phyloP scores from a whole-genome alignment of 2,888 invertebrate species.

The Xanthia icteritia region DNA sequence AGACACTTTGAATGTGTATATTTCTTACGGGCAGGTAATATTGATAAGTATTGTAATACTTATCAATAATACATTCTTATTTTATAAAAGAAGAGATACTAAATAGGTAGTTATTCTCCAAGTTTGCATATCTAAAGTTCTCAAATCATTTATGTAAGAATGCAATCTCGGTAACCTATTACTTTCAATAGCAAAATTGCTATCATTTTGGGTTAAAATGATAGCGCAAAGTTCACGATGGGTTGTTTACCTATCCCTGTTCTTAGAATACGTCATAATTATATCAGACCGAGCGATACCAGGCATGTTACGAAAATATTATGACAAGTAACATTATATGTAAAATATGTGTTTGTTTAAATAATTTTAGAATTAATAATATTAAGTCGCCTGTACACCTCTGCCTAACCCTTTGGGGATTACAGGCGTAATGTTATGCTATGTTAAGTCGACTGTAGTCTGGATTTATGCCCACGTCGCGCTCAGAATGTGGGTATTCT shows the following conservation, averaged over 20 bases:
- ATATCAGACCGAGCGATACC: slow-evolving; percentile 4
- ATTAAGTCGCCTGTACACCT: too few relatives aligned
- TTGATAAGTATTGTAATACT: background rate
- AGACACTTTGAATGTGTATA: too few relatives aligned
- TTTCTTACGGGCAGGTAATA: background rate
- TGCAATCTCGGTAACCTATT: background rate
- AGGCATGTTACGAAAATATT: slow-evolving; percentile 22
- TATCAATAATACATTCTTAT: too few relatives aligned
- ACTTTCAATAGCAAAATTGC: background rate
- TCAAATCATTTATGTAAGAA: background rate
- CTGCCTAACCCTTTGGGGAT: too few relatives aligned
- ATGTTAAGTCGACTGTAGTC: too few relatives aligned
- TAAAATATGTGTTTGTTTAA: background rate
- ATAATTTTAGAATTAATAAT: background rate
- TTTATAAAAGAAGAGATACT: background rate
- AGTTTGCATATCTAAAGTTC: background rate
- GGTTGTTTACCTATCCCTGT: slow-evolving; percentile 26
- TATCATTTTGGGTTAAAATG: slow-evolving; percentile 21
- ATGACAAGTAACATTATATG: slow-evolving; percentile 15
- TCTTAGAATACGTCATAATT: slow-evolving; percentile 9
- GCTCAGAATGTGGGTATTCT: background rate
- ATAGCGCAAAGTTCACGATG: slow-evolving; percentile 9
- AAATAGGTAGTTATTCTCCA: background rate
- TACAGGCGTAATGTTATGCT: too few relatives aligned
- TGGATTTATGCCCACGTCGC: background rate